phyloP scores from a whole-genome alignment of 2,797 vertebrate genomes.

The Anguilla anguilla region DNA sequence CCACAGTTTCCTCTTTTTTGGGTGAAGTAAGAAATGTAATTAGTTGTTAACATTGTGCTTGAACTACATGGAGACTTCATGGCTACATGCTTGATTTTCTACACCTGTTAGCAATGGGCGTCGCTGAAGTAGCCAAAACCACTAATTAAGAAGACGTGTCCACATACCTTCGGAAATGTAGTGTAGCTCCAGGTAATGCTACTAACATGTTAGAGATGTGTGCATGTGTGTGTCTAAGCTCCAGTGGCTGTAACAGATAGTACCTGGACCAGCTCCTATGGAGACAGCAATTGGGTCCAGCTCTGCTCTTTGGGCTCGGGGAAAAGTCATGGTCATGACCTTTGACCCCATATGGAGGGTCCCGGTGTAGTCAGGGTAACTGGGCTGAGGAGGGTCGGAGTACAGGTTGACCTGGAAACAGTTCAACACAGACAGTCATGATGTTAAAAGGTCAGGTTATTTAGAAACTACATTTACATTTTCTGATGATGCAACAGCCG shows the following conservation, averaged over 20 bases:
- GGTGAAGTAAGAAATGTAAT: conserved; percentile 11
- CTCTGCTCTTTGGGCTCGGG: conserved; percentile 68
- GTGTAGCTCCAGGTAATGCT: neutral
- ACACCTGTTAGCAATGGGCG: too few species aligned
- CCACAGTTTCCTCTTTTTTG: conserved; percentile 49
- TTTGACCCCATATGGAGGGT: conserved; percentile 61
- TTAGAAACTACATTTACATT: neutral
- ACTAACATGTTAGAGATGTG: neutral
- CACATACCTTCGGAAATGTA: too few species aligned
- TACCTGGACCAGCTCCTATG: conserved; percentile 51
- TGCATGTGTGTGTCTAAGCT: too few species aligned
- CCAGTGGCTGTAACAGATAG: neutral
- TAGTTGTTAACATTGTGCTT: neutral
- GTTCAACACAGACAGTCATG: neutral
- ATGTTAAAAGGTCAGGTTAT: neutral
- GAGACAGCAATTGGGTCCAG: conserved; percentile 36
- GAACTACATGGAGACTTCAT: too few species aligned
- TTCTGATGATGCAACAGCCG: too few species aligned
- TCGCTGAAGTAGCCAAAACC: too few species aligned
- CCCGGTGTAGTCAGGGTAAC: conserved; percentile 59
- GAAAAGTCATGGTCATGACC: conserved; percentile 76
- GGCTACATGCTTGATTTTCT: too few species aligned
- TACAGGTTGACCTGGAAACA: conserved; percentile 80
- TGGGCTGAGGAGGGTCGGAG: conserved; percentile 73
- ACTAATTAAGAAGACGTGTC: too few species aligned